phyloP scores from a whole-genome alignment of 2,797 vertebrate genomes.

The Microctenopoma stevenorrisi region DNA sequence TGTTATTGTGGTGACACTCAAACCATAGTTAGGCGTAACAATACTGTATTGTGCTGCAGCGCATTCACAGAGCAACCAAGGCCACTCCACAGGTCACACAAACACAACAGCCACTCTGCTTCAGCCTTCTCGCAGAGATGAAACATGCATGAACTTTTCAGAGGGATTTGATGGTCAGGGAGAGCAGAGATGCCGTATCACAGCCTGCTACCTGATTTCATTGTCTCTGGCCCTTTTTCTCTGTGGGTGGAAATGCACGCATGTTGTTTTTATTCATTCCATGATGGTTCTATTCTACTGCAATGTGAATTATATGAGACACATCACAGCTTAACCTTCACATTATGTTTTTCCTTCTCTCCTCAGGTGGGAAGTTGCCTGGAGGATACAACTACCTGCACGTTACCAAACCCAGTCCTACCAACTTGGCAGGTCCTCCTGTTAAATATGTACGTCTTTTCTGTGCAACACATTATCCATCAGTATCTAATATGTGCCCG shows the following conservation, averaged over 20 bases:
- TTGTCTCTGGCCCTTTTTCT: slow-evolving; percentile 11
- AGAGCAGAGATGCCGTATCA: slow-evolving; percentile 19
- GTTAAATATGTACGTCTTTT: slow-evolving; percentile 76
- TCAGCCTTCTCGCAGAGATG: slow-evolving; percentile 21
- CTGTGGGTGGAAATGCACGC: slow-evolving; percentile 22
- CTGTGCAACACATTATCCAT: background rate
- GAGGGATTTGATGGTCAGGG: background rate
- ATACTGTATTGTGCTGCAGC: slow-evolving; percentile 39
- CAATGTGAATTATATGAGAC: background rate
- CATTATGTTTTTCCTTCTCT: background rate
- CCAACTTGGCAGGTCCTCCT: slow-evolving; percentile 42
- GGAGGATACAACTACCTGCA: slow-evolving; percentile 89
- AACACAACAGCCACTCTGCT: slow-evolving; percentile 59
- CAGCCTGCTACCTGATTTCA: slow-evolving; percentile 25
- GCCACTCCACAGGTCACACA: slow-evolving; percentile 44
- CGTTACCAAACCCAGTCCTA: slow-evolving; percentile 83
- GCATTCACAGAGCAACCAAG: slow-evolving; percentile 50
- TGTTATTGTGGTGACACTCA: slow-evolving; percentile 50
- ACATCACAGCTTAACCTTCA: background rate
- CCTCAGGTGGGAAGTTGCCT: slow-evolving; percentile 88
- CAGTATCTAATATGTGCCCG: too few species aligned
- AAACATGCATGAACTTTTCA: slow-evolving; percentile 63
- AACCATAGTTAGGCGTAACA: slow-evolving; percentile 27
- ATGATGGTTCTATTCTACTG: background rate
- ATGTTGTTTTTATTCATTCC: too few species aligned